These are phyloP conservation scores for Gobionotothen gibberifrons DNA, from an alignment of 2,797 vertebrate species.

Conservation along the genomic window DNA sequence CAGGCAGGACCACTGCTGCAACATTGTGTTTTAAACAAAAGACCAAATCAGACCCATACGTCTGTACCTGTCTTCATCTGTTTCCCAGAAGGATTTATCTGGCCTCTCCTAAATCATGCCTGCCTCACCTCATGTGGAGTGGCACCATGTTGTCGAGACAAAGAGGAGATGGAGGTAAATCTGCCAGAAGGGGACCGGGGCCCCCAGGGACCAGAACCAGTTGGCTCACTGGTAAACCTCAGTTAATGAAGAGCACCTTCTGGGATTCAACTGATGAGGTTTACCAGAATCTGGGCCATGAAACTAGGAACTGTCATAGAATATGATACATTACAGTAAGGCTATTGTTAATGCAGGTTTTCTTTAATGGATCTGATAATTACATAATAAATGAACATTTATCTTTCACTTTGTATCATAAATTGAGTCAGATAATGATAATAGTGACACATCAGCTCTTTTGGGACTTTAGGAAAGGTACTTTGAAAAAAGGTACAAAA, in stretches of 20 bases:
- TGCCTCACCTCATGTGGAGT: constrained; percentile 49
- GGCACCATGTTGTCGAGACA: constrained; percentile 69
- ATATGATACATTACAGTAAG: neutral
- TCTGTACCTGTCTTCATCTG: constrained; percentile 54
- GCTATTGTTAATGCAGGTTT: neutral
- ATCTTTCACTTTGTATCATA: neutral
- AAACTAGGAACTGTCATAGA: constrained; percentile 13
- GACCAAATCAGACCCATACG: constrained; percentile 4
- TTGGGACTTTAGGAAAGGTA: too few species aligned
- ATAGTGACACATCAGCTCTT: neutral
- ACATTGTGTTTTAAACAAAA: constrained; percentile 17
- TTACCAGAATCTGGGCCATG: constrained; percentile 30
- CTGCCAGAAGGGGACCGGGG: constrained; percentile 75
- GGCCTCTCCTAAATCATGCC: constrained; percentile 45
- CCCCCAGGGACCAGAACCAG: constrained; percentile 65
- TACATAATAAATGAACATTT: neutral
- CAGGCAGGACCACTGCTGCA: neutral
- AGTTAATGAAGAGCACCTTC: constrained; percentile 67
- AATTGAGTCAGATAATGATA: constrained; percentile 9
- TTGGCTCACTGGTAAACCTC: constrained; percentile 61
- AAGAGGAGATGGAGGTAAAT: constrained; percentile 58
- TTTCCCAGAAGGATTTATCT: constrained; percentile 41
- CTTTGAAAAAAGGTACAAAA: too few species aligned
- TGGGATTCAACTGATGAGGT: constrained; percentile 57
- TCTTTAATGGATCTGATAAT: neutral